These are phyloP conservation scores for Apodemia mormo DNA, from an alignment of 2,888 invertebrate genomes.

Conservation along the genomic window DNA sequence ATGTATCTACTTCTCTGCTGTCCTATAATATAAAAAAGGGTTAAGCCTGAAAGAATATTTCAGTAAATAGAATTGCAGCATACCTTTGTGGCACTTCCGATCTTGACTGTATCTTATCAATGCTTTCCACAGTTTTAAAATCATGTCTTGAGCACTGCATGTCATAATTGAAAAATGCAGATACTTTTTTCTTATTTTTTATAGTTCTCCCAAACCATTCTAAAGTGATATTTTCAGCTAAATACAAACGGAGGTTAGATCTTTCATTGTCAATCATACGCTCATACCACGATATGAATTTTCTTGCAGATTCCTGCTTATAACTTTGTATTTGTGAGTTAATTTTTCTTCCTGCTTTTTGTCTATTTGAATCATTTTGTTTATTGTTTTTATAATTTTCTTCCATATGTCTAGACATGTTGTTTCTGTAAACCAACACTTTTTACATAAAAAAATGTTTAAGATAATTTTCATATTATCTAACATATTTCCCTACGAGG, in stretches of 20 bases:
- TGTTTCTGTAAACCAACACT: slow-evolving; percentile 41
- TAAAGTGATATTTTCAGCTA: slow-evolving; percentile 76
- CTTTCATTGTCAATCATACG: slow-evolving; percentile 75
- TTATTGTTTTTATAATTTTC: slow-evolving; percentile 48
- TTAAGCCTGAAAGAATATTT: no score
- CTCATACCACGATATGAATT: slow-evolving; percentile 73
- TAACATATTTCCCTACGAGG: no score
- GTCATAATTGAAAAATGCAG: slow-evolving; percentile 78
- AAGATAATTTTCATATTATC: no score
- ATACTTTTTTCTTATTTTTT: slow-evolving; percentile 80
- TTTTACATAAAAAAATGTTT: no score
- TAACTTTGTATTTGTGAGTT: slow-evolving; percentile 38
- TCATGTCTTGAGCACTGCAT: slow-evolving; percentile 77
- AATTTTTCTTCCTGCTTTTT: slow-evolving; percentile 49
- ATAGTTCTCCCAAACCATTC: slow-evolving; percentile 86
- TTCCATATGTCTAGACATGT: slow-evolving; percentile 53
- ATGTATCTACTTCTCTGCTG: no score
- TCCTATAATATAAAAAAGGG: no score
- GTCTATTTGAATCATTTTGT: slow-evolving; percentile 36
- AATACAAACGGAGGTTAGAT: slow-evolving; percentile 67
- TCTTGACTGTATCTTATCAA: slow-evolving; percentile 58
- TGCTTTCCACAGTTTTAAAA: slow-evolving; percentile 69
- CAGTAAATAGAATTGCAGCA: not conserved
- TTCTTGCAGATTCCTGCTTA: slow-evolving; percentile 59
- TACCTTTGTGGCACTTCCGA: slow-evolving; percentile 56